These are phyloP conservation scores for Heliothis subflexa DNA, from an alignment of 1,140 invertebrate species.

Conservation along the genomic window DNA sequence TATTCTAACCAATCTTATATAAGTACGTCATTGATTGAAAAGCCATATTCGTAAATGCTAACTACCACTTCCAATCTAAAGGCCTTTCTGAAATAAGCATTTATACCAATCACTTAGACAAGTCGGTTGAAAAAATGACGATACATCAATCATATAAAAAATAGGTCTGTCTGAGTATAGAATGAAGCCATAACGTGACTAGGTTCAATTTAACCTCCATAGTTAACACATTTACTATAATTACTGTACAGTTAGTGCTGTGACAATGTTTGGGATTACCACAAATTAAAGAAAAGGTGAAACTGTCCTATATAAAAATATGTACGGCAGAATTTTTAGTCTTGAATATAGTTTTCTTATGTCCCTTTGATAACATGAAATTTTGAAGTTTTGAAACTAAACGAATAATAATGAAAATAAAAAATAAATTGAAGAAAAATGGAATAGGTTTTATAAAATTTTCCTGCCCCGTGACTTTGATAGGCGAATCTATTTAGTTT, in stretches of 20 bases:
- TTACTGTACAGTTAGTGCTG: conserved; percentile 51
- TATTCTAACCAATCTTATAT: too few species aligned
- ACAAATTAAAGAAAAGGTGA: not conserved
- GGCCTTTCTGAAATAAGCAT: not conserved
- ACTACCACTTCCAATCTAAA: not conserved
- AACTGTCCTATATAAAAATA: not conserved
- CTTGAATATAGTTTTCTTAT: too few species aligned
- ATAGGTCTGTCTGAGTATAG: conserved; percentile 32
- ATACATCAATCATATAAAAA: conserved; percentile 41
- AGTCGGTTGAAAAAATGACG: not conserved
- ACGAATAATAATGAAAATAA: too few species aligned
- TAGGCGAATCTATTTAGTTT: too few species aligned
- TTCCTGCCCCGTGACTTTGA: too few species aligned
- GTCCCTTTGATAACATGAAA: too few species aligned
- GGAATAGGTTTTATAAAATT: too few species aligned
- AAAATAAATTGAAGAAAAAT: too few species aligned
- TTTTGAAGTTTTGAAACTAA: too few species aligned
- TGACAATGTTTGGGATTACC: conserved; percentile 8
- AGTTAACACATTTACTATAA: conserved; percentile 64
- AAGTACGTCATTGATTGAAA: too few species aligned
- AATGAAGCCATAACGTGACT: conserved; percentile 59
- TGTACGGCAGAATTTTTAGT: not conserved
- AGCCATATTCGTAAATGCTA: not conserved
- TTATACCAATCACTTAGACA: conserved; percentile 4
- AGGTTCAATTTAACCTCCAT: conserved; percentile 50